Conservation (phyloP, 2,113 vertebrate genomes). For the Myiagra hebetior region DNA sequence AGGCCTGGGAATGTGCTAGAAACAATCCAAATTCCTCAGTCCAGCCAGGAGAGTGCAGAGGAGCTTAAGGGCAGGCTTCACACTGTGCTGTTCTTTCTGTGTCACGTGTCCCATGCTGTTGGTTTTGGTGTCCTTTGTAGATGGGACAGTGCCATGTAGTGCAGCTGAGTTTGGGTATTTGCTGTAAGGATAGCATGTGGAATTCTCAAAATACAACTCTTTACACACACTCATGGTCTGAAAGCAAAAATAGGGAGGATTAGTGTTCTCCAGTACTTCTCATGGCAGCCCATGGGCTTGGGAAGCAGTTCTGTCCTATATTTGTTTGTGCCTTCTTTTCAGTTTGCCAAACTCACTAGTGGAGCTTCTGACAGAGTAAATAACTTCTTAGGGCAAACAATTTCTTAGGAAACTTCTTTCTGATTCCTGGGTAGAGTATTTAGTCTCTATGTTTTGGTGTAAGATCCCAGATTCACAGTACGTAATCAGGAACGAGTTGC, state of each 20-base stretch:
- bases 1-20: neutral
- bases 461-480: neutral
- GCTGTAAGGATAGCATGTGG: neutral
- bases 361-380: neutral
- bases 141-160: neutral
- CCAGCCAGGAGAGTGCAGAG: neutral
- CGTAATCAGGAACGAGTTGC: neutral
- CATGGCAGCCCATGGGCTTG: neutral
- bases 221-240: neutral
- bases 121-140: neutral
- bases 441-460: neutral
- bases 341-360: neutral
- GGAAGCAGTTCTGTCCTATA: neutral
- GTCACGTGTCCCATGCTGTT: rapidly evolving
- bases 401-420: neutral
- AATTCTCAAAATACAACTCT: neutral
- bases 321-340: neutral
- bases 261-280: neutral
- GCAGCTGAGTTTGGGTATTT: neutral
- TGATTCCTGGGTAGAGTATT: neutral
- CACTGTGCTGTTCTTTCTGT: neutral
- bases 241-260: neutral
- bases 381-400: neutral
- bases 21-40: neutral
- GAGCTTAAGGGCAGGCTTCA: neutral